Evolutionary conservation across 2,888 invertebrate species (phyloP).

Genomic region (Actias luna): DNA sequence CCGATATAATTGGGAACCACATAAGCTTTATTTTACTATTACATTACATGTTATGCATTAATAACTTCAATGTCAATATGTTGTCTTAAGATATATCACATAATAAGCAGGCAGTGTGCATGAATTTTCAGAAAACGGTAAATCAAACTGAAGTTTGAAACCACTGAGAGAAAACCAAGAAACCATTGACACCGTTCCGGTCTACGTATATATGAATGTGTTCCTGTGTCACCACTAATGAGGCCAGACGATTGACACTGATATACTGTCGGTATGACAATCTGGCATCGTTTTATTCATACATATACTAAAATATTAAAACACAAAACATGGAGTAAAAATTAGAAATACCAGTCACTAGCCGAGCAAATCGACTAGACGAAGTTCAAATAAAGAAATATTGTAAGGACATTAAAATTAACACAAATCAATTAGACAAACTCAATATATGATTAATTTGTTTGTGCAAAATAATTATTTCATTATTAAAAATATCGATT

Average conservation of each 20-base stretch:
- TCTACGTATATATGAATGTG: slow-evolving; percentile 29
- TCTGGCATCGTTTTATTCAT: background rate
- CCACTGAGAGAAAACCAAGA: too few species aligned
- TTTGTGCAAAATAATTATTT: too few species aligned
- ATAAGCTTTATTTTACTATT: too few species aligned
- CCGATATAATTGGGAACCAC: too few species aligned
- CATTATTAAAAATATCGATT: too few species aligned
- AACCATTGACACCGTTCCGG: slow-evolving; percentile 27
- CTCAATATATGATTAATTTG: too few species aligned
- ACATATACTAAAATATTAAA: background rate
- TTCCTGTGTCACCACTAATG: slow-evolving; percentile 24
- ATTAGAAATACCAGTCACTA: too few species aligned
- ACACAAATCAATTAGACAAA: too few species aligned
- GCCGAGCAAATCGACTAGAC: too few species aligned
- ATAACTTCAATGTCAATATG: background rate
- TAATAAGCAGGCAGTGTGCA: slow-evolving; percentile 9
- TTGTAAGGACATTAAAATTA: too few species aligned
- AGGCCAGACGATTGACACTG: slow-evolving; percentile 17
- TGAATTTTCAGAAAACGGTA: slow-evolving; percentile 17
- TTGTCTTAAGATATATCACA: background rate
- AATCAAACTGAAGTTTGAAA: slow-evolving; percentile 29
- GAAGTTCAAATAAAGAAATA: too few species aligned
- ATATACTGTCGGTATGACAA: background rate
- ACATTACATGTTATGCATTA: background rate
- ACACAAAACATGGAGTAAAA: too few species aligned